A percentile compares a stretch with the other conserved stretches of the same genome.
Conservation (phyloP, 2,888 invertebrate genomes). For the Hermaeophaga mercurialis region DNA sequence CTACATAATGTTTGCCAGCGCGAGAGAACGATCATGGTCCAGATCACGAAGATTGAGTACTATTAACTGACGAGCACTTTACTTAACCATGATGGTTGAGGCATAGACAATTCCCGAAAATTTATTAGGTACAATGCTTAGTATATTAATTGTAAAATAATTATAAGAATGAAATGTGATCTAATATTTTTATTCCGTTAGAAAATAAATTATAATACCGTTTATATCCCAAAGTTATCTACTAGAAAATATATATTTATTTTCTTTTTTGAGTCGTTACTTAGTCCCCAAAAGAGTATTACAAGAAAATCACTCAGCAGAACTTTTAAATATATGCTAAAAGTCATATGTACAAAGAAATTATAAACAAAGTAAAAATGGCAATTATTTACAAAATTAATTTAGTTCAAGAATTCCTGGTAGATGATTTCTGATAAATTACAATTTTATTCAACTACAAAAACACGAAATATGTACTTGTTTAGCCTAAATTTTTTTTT, state of each 20-base stretch:
- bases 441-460: no score
- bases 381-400: no score
- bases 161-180: constrained; percentile 21
- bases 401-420: no score
- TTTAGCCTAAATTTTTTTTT: no score
- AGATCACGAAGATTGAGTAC: constrained; percentile 50
- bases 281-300: no score
- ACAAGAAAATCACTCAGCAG: no score
- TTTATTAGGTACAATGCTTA: constrained; percentile 9
- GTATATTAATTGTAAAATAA: constrained; percentile 17
- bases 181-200: constrained; percentile 20
- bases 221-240: constrained; percentile 25
- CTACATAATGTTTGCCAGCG: constrained; percentile 79
- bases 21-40: constrained; percentile 75
- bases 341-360: no score
- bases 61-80: constrained; percentile 54
- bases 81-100: constrained; percentile 47
- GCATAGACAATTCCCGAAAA: constrained; percentile 35
- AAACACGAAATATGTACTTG: no score
- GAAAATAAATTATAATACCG: constrained; percentile 6
- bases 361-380: no score
- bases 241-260: constrained; percentile 25
- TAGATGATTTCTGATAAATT: no score
- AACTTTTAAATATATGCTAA: no score
- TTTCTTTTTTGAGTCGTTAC: no score